Conservation (phyloP, 2,113 vertebrate species). For the Periophthalmus modestus region DNA sequence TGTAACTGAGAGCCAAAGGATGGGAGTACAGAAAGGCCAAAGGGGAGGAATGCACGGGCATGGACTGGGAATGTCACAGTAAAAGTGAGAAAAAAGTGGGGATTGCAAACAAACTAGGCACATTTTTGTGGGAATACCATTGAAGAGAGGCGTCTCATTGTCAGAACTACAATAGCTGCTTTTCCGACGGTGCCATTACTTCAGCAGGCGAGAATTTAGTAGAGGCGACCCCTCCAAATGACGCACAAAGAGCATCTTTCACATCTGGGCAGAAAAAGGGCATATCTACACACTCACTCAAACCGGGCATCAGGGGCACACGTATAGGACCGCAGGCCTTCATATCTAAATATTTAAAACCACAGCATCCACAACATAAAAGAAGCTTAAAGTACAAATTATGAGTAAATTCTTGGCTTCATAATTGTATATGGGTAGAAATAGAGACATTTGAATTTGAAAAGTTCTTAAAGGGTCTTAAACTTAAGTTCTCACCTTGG, state of each 20-base stretch:
- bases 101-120: slow-evolving; percentile 78
- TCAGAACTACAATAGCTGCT: slow-evolving; percentile 83
- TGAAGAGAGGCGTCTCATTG: slow-evolving; percentile 83
- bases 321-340: slow-evolving; percentile 50
- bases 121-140: slow-evolving; percentile 78
- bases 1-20: slow-evolving; percentile 48
- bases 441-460: slow-evolving; percentile 17
- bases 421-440: not conserved
- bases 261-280: slow-evolving; percentile 70
- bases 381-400: not conserved
- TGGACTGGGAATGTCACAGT: slow-evolving; percentile 78
- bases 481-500: slow-evolving; percentile 83
- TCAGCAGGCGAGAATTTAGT: slow-evolving; percentile 82
- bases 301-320: slow-evolving; percentile 66
- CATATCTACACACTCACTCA: slow-evolving; percentile 68
- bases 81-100: slow-evolving; percentile 78
- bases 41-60: slow-evolving; percentile 80
- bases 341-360: slow-evolving; percentile 50
- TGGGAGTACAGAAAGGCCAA: slow-evolving; percentile 72
- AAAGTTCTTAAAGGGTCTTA: not conserved
- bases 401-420: too few species aligned
- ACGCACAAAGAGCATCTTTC: slow-evolving; percentile 79
- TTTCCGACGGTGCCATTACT: slow-evolving; percentile 84
- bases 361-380: slow-evolving; percentile 23
- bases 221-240: slow-evolving; percentile 78